Evolutionary conservation across 2,888 invertebrate species (phyloP).

Genomic region (Rosalia funebris): DNA sequence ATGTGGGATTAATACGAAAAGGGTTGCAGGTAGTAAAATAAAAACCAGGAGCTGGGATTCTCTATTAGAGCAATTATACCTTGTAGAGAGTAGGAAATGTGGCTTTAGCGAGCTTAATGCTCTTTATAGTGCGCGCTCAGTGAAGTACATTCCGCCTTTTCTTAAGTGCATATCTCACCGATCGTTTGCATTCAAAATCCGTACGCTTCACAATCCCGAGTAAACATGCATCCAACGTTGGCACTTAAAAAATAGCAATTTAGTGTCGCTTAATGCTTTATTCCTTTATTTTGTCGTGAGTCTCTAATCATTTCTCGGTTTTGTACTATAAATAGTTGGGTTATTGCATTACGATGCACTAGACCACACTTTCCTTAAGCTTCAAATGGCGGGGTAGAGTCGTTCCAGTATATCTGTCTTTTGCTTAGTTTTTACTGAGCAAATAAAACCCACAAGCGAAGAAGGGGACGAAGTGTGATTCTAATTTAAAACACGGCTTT

Average conservation of each 20-base stretch:
- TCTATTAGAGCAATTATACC: conserved; percentile 35
- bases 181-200: conserved; percentile 26
- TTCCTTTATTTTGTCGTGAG: conserved; percentile 19
- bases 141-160: conserved; percentile 26
- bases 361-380: conserved; percentile 15
- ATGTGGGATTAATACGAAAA: conserved; percentile 8
- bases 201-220: conserved; percentile 23
- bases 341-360: conserved; percentile 8
- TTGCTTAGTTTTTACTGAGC: too few relatives aligned
- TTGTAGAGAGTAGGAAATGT: conserved; percentile 29
- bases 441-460: too few relatives aligned
- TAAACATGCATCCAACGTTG: conserved; percentile 25
- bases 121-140: conserved; percentile 15
- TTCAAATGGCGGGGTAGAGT: background rate
- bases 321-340: conserved; percentile 18
- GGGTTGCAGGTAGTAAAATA: conserved; percentile 15
- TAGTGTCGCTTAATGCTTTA: conserved; percentile 23
- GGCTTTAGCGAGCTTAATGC: conserved; percentile 23
- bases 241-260: conserved; percentile 21
- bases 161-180: conserved; percentile 30
- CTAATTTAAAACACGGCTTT: too few relatives aligned
- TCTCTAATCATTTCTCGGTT: conserved; percentile 21
- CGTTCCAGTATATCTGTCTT: background rate
- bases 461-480: too few relatives aligned
- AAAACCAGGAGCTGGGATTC: conserved; percentile 23